phyloP scores from a whole-genome alignment of 2,113 vertebrate genomes.

The Rynchops niger region DNA sequence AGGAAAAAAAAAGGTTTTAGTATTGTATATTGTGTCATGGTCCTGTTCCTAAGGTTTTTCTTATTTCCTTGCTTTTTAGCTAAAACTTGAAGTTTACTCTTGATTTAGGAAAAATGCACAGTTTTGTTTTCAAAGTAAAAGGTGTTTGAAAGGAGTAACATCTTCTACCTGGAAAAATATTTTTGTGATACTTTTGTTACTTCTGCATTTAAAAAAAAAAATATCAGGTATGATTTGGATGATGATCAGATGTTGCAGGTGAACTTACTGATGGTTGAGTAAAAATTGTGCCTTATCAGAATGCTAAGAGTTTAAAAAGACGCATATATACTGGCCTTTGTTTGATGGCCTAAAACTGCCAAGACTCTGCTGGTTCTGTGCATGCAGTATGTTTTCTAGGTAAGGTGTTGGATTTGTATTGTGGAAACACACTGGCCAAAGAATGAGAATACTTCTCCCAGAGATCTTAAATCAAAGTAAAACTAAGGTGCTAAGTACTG shows the following conservation, averaged over 20 bases:
- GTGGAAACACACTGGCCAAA: not conserved
- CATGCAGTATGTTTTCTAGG: not conserved
- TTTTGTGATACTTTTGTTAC: not conserved
- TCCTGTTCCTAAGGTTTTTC: not conserved
- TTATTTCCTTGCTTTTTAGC: not conserved
- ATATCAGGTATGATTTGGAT: not conserved
- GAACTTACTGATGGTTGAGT: not conserved
- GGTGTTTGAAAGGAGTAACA: not conserved
- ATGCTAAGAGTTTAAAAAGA: not conserved
- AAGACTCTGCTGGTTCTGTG: not conserved
- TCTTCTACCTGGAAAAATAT: not conserved
- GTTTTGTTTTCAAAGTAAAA: not conserved
- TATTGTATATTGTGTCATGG: not conserved
- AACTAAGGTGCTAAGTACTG: not conserved
- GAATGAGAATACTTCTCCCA: not conserved
- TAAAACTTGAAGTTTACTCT: not conserved
- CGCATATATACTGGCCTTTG: not conserved
- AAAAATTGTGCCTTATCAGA: not conserved
- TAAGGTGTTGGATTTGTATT: not conserved
- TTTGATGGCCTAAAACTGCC: no score
- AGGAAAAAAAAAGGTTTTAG: not conserved
- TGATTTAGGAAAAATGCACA: not conserved
- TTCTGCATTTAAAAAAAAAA: not conserved
- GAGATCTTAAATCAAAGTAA: not conserved
- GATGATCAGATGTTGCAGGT: not conserved